These are phyloP conservation scores for Phaenicophaeus curvirostris DNA, from an alignment of 2,797 vertebrate genomes.

Conservation along the genomic window DNA sequence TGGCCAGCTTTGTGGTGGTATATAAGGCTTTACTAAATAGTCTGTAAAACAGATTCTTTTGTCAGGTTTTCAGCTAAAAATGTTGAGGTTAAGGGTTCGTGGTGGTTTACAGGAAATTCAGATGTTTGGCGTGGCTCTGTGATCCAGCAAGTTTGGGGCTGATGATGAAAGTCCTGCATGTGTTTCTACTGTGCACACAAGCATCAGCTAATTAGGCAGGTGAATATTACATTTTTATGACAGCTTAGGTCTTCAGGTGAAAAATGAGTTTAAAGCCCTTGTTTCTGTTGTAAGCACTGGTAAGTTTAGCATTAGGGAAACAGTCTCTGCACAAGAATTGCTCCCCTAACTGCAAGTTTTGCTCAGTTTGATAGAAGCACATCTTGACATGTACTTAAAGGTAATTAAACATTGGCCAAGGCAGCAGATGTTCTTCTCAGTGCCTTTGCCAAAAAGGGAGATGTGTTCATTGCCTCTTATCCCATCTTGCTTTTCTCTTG, in stretches of 20 bases:
- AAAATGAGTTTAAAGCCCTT: not conserved
- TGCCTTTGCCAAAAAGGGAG: not conserved
- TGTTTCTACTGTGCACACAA: not conserved
- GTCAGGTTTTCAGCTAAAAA: not conserved
- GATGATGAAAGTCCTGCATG: not conserved
- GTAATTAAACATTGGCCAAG: not conserved
- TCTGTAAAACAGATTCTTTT: not conserved
- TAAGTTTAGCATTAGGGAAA: not conserved
- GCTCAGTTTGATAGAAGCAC: not conserved
- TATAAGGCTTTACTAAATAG: not conserved
- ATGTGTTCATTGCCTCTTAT: not conserved
- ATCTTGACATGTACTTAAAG: not conserved
- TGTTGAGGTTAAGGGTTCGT: not conserved
- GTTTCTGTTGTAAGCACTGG: not conserved
- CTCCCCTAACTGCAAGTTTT: not conserved
- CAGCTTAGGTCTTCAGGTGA: not conserved
- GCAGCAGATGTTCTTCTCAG: not conserved
- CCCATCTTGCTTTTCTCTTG: not conserved
- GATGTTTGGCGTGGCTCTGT: not conserved
- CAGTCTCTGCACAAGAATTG: not conserved
- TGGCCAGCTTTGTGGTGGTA: not conserved
- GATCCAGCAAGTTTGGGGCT: not conserved
- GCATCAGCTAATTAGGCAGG: not conserved
- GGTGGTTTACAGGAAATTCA: not conserved
- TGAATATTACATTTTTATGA: not conserved